These are phyloP conservation scores for Camponotus pennsylvanicus DNA, from an alignment of 1,140 invertebrate species.

Conservation along the genomic window DNA sequence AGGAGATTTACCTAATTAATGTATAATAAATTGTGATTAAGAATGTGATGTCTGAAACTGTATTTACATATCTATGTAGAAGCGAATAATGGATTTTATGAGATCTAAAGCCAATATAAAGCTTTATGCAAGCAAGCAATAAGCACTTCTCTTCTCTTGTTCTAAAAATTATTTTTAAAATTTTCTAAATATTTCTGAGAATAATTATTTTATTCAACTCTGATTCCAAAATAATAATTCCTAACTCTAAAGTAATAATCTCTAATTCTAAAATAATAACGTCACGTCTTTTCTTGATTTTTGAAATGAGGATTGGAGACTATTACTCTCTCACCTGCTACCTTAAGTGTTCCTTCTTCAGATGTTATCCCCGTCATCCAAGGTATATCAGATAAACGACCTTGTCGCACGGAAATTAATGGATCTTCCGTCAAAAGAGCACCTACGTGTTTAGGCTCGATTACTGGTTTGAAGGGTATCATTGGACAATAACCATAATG, in stretches of 20 bases:
- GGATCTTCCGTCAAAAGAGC: constrained; percentile 89
- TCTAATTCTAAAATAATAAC: background rate
- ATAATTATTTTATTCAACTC: background rate
- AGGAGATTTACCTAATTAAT: too few relatives aligned
- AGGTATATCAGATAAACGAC: constrained; percentile 87
- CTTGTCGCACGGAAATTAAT: constrained; percentile 83
- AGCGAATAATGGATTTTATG: background rate
- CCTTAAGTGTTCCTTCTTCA: constrained; percentile 90
- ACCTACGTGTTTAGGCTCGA: constrained; percentile 89
- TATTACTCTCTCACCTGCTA: constrained; percentile 86
- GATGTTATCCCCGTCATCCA: constrained; percentile 90
- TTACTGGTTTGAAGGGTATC: constrained; percentile 91
- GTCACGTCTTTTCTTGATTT: background rate
- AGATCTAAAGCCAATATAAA: background rate
- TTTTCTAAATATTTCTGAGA: background rate
- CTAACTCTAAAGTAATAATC: background rate
- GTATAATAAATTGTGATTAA: too few relatives aligned
- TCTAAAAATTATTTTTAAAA: background rate
- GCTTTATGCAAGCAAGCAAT: background rate
- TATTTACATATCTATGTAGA: background rate
- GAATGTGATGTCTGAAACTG: background rate
- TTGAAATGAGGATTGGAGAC: background rate
- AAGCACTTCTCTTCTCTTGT: background rate
- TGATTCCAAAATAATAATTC: background rate
- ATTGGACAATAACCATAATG: constrained; percentile 90